Percentiles rank a stretch among this genome's conserved stretches.
Conservation (phyloP, 2,797 vertebrate species). For the Limosa lapponica region DNA sequence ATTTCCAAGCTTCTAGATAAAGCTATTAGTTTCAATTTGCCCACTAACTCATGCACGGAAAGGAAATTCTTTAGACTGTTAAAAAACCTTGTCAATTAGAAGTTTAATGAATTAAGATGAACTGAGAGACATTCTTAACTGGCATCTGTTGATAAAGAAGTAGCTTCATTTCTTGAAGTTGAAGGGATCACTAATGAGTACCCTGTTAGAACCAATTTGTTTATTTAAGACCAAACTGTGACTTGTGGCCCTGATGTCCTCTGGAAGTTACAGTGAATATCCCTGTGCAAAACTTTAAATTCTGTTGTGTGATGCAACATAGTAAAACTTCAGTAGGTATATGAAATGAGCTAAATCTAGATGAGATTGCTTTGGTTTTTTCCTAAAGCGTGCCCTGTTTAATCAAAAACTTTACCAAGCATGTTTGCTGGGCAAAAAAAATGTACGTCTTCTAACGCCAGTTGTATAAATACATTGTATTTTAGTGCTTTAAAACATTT, state of each 20-base stretch:
- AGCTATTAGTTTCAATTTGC: slow-evolving; percentile 74
- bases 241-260: not conserved
- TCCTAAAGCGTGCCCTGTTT: not conserved
- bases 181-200: not conserved
- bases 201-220: not conserved
- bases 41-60: slow-evolving; percentile 59
- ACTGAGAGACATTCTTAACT: slow-evolving; percentile 58
- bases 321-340: not conserved
- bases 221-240: not conserved
- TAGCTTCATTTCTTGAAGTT: slow-evolving; percentile 6
- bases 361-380: not conserved
- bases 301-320: not conserved
- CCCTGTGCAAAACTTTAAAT: not conserved
- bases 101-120: slow-evolving; percentile 73
- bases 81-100: slow-evolving; percentile 68
- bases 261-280: not conserved
- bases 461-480: not conserved
- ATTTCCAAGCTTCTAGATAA: slow-evolving; percentile 49
- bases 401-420: not conserved
- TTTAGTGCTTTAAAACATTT: not conserved
- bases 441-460: not conserved
- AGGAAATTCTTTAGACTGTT: slow-evolving; percentile 65
- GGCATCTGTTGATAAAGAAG: slow-evolving; percentile 51
- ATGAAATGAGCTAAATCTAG: not conserved
- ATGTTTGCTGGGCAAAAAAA: not conserved